Base-by-base conservation (phyloP, 1,140 invertebrate genomes). In the Parapsyche elsis region DNA sequence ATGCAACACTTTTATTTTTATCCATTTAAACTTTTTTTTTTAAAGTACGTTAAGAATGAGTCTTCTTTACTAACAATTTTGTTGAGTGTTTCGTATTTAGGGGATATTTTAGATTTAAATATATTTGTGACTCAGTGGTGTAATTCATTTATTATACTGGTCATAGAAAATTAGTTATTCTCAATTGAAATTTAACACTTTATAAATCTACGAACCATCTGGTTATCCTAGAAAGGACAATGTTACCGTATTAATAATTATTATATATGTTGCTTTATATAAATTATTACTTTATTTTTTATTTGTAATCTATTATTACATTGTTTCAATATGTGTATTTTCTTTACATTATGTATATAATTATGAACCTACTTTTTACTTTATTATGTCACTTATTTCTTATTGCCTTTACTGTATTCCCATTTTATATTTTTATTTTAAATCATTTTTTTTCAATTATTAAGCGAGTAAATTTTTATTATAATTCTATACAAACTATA, bases 161-260 rank as follows among this genome's bases (percentile, higher is more conserved):
- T n/a, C 19, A 21, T 71, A 71, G 30, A 71, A 30, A 38, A 71
- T 71, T 38, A 38, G 30, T 38, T 67, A 23, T 71, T 44, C 24
- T 71, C 30, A 38, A 30, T 73, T 73, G 12, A 46, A 45, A 46
- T 49, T 73, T 49, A 49, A 49, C 19, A 21, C 16, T n/a, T 46
- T 45, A 19, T 46, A 23, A 46, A 45, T 73, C 21, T 12, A 46
- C 71, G 23, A 2, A 67, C 64, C 64, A 26, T 26, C 64, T 67
- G 64, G 24, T 12, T 77, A n/a, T 59, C 30, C 12, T 64, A 77
- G 12, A 57, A 67, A 64, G 57, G 19, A 64, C 26, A 77, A 77
- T 77, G 75, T 77, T 77, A 77, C 75, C 75, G 38, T 77, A 77
- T 57, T 57, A 77, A 77, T 77, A 77, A 77, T 67, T 23, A 26